Conservation (phyloP, 92 coral and sea anemone species). For the Zoanthus sansibaricus region DNA sequence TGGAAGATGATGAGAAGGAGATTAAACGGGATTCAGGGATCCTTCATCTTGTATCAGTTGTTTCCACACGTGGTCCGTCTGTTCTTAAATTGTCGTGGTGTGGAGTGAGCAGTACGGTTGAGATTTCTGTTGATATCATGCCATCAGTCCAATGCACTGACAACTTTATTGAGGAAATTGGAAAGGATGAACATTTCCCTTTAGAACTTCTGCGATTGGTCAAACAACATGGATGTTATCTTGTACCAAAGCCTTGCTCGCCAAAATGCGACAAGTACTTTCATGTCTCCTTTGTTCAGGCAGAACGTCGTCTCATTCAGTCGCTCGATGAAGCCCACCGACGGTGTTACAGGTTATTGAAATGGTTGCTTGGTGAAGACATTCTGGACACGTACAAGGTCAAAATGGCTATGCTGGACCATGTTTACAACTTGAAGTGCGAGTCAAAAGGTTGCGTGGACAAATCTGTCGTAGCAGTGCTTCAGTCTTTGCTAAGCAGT, state of each 20-base stretch:
- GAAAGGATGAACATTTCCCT: conserved; percentile 29
- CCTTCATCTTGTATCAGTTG: conserved; percentile 17
- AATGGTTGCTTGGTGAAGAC: conserved; percentile 23
- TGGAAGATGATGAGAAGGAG: conserved; percentile 26
- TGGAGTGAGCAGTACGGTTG: conserved; percentile 18
- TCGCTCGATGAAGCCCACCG: conserved; percentile 52
- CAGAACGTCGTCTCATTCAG: conserved; percentile 43
- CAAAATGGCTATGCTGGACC: conserved; percentile 45
- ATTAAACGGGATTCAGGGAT: conserved; percentile 41
- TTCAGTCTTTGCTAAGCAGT: conserved; percentile 34
- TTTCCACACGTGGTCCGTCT: neutral
- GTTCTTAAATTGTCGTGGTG: conserved; percentile 33
- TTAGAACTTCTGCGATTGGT: conserved; percentile 39
- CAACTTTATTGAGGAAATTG: conserved; percentile 38
- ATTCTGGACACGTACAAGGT: conserved; percentile 44
- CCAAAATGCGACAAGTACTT: conserved; percentile 38
- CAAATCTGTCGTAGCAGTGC: conserved; percentile 38
- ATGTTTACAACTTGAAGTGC: conserved; percentile 44
- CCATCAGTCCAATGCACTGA: conserved; percentile 47
- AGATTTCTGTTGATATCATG: conserved; percentile 43
- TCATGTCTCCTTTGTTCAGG: conserved; percentile 54
- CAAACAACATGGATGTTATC: conserved; percentile 36
- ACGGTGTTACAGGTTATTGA: conserved; percentile 33
- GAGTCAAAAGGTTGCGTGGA: conserved; percentile 10
- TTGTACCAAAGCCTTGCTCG: conserved; percentile 49